Percentiles rank a stretch among this genome's conserved stretches.
Evolutionary conservation across 2,113 vertebrate genomes (phyloP).

Genomic region (Ciconia stormi): DNA sequence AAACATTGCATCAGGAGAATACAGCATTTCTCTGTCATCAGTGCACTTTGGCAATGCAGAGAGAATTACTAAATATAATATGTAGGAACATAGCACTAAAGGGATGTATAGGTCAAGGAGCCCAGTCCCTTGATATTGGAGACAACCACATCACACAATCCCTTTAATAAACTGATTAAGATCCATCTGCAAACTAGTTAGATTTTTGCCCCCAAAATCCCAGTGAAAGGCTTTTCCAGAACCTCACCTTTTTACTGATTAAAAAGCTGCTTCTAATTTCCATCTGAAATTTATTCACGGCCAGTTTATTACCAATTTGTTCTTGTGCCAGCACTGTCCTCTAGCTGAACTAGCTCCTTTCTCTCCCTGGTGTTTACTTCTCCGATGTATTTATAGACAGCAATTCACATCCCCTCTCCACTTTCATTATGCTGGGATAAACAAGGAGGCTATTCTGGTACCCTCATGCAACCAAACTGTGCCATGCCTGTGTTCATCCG

Average conservation of each 20-base stretch:
- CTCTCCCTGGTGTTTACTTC: constrained; percentile 38
- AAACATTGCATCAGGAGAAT: neutral
- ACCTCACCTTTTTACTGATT: constrained; percentile 46
- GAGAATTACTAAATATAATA: neutral
- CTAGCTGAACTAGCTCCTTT: constrained; percentile 48
- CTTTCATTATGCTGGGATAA: neutral
- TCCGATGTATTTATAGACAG: constrained; percentile 23
- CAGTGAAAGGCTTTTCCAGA: constrained; percentile 44
- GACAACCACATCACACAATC: constrained; percentile 4
- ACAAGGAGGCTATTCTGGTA: neutral
- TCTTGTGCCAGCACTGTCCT: constrained; percentile 56
- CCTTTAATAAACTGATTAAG: constrained; percentile 42
- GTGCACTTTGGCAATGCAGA: neutral
- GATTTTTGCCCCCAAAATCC: constrained; percentile 22
- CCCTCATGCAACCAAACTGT: neutral
- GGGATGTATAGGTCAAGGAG: constrained; percentile 3
- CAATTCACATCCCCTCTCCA: constrained; percentile 11
- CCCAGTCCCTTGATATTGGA: neutral
- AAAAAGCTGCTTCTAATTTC: constrained; percentile 55
- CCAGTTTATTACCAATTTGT: constrained; percentile 56
- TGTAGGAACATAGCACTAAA: neutral
- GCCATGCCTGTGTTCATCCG: neutral
- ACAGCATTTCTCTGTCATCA: neutral
- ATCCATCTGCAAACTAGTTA: constrained; percentile 22
- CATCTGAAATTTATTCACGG: constrained; percentile 55